Percentiles rank a stretch among this genome's conserved stretches.
Evolutionary conservation across 2,797 vertebrate species (phyloP).

Genomic region (Hyperoplus immaculatus): DNA sequence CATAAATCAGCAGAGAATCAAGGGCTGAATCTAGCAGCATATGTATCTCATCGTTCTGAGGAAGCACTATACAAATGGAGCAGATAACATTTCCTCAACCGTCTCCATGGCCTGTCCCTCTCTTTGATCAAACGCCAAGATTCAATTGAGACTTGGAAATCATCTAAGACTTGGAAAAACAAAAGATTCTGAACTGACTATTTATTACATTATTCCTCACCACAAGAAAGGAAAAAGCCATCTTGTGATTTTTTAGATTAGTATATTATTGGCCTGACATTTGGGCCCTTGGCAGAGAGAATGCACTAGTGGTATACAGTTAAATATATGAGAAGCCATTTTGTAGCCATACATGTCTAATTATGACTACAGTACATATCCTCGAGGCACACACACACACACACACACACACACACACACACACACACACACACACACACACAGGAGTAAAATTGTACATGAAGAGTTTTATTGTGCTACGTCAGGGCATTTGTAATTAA

Average conservation of each 20-base stretch:
- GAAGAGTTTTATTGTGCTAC: conserved; percentile 45
- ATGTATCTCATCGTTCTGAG: conserved; percentile 2
- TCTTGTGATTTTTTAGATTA: not conserved
- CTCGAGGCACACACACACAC: too few species aligned
- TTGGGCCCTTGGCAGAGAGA: conserved; percentile 3
- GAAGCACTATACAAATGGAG: conserved; percentile 28
- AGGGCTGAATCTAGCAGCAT: not conserved
- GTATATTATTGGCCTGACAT: not conserved
- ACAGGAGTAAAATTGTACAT: conserved; percentile 21
- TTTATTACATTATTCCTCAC: too few species aligned
- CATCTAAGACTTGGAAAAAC: not conserved
- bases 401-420: too few species aligned
- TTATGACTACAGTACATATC: conserved; percentile 6
- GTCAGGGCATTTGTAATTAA: conserved; percentile 66
- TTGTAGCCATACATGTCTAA: not conserved
- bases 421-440: not conserved
- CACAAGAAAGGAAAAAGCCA: not conserved
- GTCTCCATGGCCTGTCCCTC: not conserved
- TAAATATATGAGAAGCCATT: conserved; percentile 2
- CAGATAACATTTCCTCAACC: conserved; percentile 43
- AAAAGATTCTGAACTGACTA: not conserved
- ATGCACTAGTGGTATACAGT: not conserved
- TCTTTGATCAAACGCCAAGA: not conserved
- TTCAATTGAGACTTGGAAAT: too few species aligned
- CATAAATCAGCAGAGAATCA: not conserved